A percentile compares a stretch with the other conserved stretches of the same genome.
Evolutionary conservation across 2,113 vertebrate species (phyloP).

Genomic region (Strix aluco): DNA sequence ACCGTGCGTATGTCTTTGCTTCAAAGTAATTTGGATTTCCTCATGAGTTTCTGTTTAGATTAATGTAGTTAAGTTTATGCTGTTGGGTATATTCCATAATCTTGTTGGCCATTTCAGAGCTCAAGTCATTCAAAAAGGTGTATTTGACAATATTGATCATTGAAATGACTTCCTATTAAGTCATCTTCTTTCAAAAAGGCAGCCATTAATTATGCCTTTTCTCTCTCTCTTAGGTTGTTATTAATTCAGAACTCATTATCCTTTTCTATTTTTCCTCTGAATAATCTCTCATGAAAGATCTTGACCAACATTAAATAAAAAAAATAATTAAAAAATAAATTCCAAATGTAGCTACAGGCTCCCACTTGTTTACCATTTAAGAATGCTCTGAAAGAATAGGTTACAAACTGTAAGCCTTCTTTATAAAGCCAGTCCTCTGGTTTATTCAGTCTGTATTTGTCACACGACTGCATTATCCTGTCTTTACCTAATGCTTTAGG

Average conservation of each 20-base stretch:
- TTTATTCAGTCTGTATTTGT: neutral
- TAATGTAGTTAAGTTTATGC: neutral
- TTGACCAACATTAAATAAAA: neutral
- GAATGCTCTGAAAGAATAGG: neutral
- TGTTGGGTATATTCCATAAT: neutral
- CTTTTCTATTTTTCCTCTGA: neutral
- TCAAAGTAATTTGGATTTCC: neutral
- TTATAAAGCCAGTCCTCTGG: neutral
- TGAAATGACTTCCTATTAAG: neutral
- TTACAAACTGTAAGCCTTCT: neutral
- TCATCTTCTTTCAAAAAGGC: neutral
- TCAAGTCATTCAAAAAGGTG: neutral
- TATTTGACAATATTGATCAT: neutral
- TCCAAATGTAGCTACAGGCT: neutral
- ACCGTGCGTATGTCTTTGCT: neutral
- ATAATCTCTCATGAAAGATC: neutral
- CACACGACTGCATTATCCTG: neutral
- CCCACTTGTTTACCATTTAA: neutral
- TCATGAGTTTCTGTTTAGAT: neutral
- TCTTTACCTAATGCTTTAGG: neutral
- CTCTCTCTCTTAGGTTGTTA: neutral
- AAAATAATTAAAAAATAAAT: neutral
- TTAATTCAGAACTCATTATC: constrained; percentile 29
- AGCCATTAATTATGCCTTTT: neutral
- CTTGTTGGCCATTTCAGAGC: neutral